Evolutionary conservation across 2,797 vertebrate genomes (phyloP).

Genomic region (Apogon hyalosoma): DNA sequence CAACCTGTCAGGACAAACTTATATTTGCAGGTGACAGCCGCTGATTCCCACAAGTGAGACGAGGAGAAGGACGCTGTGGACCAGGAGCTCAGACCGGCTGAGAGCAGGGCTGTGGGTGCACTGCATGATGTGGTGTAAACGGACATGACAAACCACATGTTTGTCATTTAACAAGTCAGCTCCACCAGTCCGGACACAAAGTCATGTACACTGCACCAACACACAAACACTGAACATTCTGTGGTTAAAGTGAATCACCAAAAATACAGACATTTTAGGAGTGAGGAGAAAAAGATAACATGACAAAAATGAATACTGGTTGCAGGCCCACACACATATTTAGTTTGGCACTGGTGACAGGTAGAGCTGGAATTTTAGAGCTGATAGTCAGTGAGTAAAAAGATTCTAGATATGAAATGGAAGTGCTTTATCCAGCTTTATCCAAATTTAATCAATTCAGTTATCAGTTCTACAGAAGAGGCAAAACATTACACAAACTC

Average conservation of each 20-base stretch:
- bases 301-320: not conserved
- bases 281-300: not conserved
- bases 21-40: conserved; percentile 64
- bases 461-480: no score
- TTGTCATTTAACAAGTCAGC: conserved; percentile 16
- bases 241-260: not conserved
- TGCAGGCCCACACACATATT: no score
- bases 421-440: no score
- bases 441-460: no score
- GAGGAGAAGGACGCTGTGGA: conserved; percentile 10
- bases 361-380: no score
- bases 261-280: conserved; percentile 8
- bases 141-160: conserved; percentile 17
- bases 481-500: no score
- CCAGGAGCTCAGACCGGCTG: conserved; percentile 17
- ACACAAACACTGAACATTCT: not conserved
- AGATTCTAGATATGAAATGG: no score
- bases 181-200: not conserved
- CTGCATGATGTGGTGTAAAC: conserved; percentile 11
- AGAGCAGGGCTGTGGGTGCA: not conserved
- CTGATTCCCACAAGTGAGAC: conserved; percentile 42
- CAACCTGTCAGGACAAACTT: conserved; percentile 64
- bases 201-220: conserved; percentile 17
- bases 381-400: no score
- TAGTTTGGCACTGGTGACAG: no score